Conservation (phyloP, 2,113 vertebrate genomes). For the Hystrix cristata region DNA sequence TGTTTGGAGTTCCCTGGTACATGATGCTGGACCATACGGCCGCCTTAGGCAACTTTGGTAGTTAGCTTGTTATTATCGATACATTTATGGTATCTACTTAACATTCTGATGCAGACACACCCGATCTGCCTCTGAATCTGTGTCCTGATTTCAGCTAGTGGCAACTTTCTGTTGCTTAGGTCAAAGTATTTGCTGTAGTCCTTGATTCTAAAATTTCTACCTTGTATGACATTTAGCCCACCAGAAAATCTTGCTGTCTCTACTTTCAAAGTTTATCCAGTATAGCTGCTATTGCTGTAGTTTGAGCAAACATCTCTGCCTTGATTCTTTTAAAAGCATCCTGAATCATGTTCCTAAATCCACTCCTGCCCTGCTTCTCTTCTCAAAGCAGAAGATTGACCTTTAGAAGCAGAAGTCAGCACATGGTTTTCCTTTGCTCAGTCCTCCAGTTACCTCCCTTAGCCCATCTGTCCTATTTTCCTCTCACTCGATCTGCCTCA, state of each 20-base stretch:
- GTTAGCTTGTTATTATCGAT: constrained; percentile 40
- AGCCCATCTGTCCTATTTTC: not conserved
- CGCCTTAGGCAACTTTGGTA: constrained; percentile 53
- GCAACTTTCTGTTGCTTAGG: not conserved
- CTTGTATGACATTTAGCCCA: not conserved
- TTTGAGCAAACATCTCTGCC: not conserved
- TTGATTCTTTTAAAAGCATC: not conserved
- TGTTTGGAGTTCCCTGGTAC: not conserved
- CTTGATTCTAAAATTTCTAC: not conserved
- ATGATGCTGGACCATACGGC: not conserved
- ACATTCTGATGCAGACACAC: constrained; percentile 31
- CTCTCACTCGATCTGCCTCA: not conserved
- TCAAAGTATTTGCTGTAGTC: not conserved
- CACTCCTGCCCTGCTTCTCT: not conserved
- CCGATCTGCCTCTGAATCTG: not conserved
- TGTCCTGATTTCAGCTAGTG: not conserved
- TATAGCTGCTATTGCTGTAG: not conserved
- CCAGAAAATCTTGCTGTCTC: not conserved
- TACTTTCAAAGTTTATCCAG: not conserved
- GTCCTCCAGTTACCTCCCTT: not conserved
- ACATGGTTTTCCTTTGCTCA: not conserved
- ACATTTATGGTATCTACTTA: constrained; percentile 41
- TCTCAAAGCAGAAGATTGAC: not conserved
- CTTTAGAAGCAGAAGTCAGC: not conserved
- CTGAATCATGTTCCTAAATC: not conserved